Evolutionary conservation across 2,888 invertebrate genomes (phyloP), one percentile per base, ranked within the genome.

Genomic region (Eupeodes latifasciatus): DNA sequence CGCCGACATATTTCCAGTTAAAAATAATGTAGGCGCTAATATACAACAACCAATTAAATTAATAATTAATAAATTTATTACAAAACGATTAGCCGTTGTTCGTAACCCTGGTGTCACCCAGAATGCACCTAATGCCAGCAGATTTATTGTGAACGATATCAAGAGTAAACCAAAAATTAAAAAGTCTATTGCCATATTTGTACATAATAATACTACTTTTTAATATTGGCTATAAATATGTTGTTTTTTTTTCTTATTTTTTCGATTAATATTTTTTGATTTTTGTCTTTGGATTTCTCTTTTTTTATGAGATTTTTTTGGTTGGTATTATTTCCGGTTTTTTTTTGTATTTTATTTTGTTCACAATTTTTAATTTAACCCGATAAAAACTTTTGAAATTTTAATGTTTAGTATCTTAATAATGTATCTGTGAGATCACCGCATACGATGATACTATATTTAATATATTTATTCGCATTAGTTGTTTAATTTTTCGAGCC

Each of bases 51-150:
- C 93, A 64, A 93, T 91, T 69, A 94, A 89, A 89, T 94, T 94
- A 84, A 93, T 93, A 89, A 93, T 91, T 71, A 94, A 90, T 83
- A 94, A 90, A 90, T 94, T 94, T 84, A 94, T 94, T 87, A 94
- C 94, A 86, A 94, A 94, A 14, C 94, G 94, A 90, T 94, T 94
- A 74, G 94, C 93, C 83, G 93, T 94, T 88, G 94, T 94, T 90
- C 94, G 93, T 88, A 94, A 90, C 86, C 93, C 93, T 75, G 94
- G 94, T 89, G 94, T 94, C 90, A 93, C 92, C 94, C 94, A 94
- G 89, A 94, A 94, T 83, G 94, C 94, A 90, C 93, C 93, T 90
- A 94, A 91, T 85, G 94, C 94, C 91, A 94, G 90, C 85, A 93
- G 90, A 91, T 94, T 94, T 85, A 93, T 93, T 90, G 92, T 90